Evolutionary conservation across 2,888 invertebrate genomes (phyloP).

Genomic region (Margaritifera margaritifera): DNA sequence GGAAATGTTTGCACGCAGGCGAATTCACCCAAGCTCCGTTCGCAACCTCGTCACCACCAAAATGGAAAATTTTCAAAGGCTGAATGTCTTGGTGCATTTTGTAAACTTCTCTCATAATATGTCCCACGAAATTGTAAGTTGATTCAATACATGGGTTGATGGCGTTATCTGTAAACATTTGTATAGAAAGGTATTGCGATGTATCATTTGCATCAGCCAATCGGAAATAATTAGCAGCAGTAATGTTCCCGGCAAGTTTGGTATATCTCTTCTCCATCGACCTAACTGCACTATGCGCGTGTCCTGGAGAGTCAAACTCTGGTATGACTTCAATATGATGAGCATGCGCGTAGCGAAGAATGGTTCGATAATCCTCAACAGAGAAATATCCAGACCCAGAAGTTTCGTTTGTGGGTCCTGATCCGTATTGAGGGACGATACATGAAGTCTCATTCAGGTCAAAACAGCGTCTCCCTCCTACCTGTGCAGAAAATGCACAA

Average conservation of each 20-base stretch:
- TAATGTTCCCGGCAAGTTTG: neutral
- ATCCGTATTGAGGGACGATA: constrained; percentile 51
- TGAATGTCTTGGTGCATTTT: constrained; percentile 34
- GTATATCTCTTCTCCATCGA: constrained; percentile 12
- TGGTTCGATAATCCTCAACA: constrained; percentile 50
- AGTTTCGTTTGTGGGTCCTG: constrained; percentile 40
- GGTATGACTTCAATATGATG: constrained; percentile 63
- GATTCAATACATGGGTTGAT: constrained; percentile 53
- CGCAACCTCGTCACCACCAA: constrained; percentile 49
- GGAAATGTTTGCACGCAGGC: constrained; percentile 25
- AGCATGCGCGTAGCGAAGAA: constrained; percentile 45
- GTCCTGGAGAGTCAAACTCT: constrained; percentile 65
- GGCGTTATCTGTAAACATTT: constrained; percentile 50
- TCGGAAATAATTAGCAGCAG: constrained; percentile 20
- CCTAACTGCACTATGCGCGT: constrained; percentile 36
- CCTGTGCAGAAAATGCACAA: constrained; percentile 12
- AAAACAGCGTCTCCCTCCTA: constrained; percentile 44
- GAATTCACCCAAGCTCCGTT: constrained; percentile 47
- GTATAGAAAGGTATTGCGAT: constrained; percentile 34
- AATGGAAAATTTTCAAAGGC: constrained; percentile 36
- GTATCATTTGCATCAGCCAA: constrained; percentile 36
- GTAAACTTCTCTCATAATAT: constrained; percentile 27
- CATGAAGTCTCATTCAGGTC: constrained; percentile 39
- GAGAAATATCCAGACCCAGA: constrained; percentile 52
- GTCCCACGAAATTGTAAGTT: constrained; percentile 38